These are phyloP conservation scores for Limanda limanda DNA, from an alignment of 2,113 vertebrate genomes.

Conservation along the genomic window DNA sequence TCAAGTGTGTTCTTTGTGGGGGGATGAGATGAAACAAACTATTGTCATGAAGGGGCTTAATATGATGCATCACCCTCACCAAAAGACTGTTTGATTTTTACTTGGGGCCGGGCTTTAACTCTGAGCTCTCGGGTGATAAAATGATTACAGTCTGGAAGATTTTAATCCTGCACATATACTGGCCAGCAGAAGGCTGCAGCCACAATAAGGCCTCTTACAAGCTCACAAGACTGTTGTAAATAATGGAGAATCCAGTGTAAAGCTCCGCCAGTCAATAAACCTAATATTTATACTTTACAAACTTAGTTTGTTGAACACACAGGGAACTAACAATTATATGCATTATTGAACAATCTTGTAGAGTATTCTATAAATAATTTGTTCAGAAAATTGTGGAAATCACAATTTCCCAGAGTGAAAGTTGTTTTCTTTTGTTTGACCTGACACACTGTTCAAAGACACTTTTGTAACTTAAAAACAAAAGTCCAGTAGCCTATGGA, in stretches of 20 bases:
- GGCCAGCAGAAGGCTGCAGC: slow-evolving; percentile 49
- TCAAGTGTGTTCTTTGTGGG: slow-evolving; percentile 48
- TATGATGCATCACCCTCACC: slow-evolving; percentile 48
- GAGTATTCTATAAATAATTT: background rate
- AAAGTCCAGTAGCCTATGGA: background rate
- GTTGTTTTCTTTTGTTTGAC: background rate
- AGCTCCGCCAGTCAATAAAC: background rate
- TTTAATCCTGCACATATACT: slow-evolving; percentile 53
- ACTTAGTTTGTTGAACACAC: background rate
- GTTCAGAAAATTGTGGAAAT: background rate
- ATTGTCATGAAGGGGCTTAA: slow-evolving; percentile 48
- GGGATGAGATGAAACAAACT: slow-evolving; percentile 51
- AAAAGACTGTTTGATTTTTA: slow-evolving; percentile 58
- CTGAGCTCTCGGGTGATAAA: slow-evolving; percentile 51
- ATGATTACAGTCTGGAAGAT: slow-evolving; percentile 58
- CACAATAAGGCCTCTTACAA: slow-evolving; percentile 39
- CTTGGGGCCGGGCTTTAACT: slow-evolving; percentile 38
- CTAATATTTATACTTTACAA: slow-evolving; percentile 21
- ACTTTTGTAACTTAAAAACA: background rate
- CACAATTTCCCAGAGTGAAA: background rate
- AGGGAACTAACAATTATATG: background rate
- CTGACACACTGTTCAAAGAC: background rate
- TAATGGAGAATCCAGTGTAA: slow-evolving; percentile 33
- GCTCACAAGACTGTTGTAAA: slow-evolving; percentile 39
- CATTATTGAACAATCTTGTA: fast-evolving